Conservation (phyloP, 1,140 invertebrate genomes). For the Cyclargus thomasi region DNA sequence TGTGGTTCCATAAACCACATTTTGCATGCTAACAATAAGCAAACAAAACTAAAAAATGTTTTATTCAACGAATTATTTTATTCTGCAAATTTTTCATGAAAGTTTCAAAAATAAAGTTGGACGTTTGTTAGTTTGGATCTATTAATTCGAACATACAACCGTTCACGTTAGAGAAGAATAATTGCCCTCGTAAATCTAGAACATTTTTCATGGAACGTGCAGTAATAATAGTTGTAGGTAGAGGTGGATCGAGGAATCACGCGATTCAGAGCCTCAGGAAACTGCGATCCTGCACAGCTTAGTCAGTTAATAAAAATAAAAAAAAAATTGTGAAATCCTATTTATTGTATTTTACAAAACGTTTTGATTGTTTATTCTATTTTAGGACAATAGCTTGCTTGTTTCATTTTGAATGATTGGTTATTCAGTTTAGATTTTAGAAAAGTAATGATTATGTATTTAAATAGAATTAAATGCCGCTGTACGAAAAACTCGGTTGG, state of each 20-base stretch:
- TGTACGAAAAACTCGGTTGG: too few relatives aligned
- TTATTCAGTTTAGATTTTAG: too few relatives aligned
- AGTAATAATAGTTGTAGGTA: not conserved
- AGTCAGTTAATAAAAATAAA: too few relatives aligned
- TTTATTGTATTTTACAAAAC: not conserved
- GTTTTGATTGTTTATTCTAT: not conserved
- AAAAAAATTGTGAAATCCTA: not conserved
- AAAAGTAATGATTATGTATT: too few relatives aligned
- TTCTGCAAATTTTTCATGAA: not conserved
- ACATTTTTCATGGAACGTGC: slow-evolving; percentile 10
- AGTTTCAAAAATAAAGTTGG: slow-evolving; percentile 1
- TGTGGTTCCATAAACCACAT: too few relatives aligned
- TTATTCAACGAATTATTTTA: too few relatives aligned
- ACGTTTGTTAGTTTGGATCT: not conserved
- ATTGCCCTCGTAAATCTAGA: slow-evolving; percentile 17
- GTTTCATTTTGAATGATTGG: too few relatives aligned
- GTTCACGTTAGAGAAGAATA: slow-evolving; percentile 12
- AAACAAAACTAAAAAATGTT: too few relatives aligned
- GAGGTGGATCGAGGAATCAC: not conserved
- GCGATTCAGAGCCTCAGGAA: not conserved
- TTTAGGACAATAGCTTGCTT: too few relatives aligned
- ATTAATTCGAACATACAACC: slow-evolving; percentile 8
- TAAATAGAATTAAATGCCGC: too few relatives aligned
- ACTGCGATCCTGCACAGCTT: slow-evolving; percentile 1
- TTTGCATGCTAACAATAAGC: too few relatives aligned